A percentile compares a stretch with the other conserved stretches of the same genome.
Evolutionary conservation across 2,888 invertebrate species (phyloP).

Genomic region (Metalampra italica): DNA sequence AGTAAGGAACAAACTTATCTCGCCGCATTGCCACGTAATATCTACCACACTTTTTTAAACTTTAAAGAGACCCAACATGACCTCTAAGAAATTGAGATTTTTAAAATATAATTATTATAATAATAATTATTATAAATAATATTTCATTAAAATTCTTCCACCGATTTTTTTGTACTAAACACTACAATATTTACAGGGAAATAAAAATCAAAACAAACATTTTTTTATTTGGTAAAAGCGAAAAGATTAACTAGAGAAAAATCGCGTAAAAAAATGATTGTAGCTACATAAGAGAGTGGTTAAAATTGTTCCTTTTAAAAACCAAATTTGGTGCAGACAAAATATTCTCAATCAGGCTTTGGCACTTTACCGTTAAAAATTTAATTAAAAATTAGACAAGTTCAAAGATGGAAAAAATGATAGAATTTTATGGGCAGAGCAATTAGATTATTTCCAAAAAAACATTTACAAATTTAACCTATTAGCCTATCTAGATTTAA

Average conservation of each 20-base stretch:
- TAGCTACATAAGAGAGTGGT: constrained; percentile 5
- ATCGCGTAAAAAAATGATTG: constrained; percentile 17
- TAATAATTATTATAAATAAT: constrained; percentile 34
- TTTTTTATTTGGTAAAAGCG: constrained; percentile 69
- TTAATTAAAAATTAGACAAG: constrained; percentile 21
- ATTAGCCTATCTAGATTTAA: constrained; percentile 56
- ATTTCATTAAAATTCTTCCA: constrained; percentile 48
- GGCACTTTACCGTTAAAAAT: constrained; percentile 54
- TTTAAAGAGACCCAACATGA: constrained; percentile 9
- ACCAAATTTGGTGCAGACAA: constrained; percentile 13
- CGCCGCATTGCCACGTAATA: no score
- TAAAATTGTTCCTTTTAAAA: constrained; percentile 4
- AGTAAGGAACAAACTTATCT: no score
- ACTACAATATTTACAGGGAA: constrained; percentile 66
- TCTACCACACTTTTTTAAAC: neutral
- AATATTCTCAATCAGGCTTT: constrained; percentile 43
- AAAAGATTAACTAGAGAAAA: constrained; percentile 16
- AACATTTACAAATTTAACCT: constrained; percentile 71
- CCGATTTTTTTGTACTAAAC: constrained; percentile 72
- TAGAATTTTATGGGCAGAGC: constrained; percentile 14
- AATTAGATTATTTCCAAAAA: constrained; percentile 33
- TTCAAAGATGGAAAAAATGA: no score
- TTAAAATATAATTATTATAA: constrained; percentile 23
- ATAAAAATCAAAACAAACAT: constrained; percentile 39
- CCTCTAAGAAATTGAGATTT: constrained; percentile 29